phyloP scores from a whole-genome alignment of 1,140 invertebrate species.

The Glossosoma conforme region DNA sequence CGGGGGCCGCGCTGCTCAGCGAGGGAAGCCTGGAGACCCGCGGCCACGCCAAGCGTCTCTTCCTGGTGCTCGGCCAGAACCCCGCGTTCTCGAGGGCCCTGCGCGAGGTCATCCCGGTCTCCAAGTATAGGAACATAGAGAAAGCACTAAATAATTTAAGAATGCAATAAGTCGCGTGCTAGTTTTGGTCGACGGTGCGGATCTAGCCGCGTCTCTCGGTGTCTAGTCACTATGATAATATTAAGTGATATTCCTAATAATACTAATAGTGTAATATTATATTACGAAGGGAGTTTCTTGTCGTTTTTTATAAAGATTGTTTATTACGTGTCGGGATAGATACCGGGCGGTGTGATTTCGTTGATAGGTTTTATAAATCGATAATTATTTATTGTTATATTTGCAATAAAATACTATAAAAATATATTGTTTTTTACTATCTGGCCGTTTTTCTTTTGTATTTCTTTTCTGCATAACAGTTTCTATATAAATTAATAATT shows the following conservation, averaged over 20 bases:
- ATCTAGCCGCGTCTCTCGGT: neutral
- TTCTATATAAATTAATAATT: too few species aligned
- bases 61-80: slow-evolving; percentile 57
- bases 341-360: slow-evolving; percentile 9
- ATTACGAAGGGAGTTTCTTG: neutral
- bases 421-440: neutral
- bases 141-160: slow-evolving; percentile 50
- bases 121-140: slow-evolving; percentile 61
- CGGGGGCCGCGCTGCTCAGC: slow-evolving; percentile 74
- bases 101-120: slow-evolving; percentile 59
- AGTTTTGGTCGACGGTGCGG: neutral
- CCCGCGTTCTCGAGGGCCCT: slow-evolving; percentile 59
- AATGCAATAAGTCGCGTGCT: slow-evolving; percentile 13
- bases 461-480: too few species aligned
- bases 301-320: neutral
- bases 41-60: slow-evolving; percentile 62
- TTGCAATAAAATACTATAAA: slow-evolving; percentile 14
- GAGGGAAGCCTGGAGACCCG: slow-evolving; percentile 86
- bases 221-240: neutral
- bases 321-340: neutral
- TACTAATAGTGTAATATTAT: neutral
- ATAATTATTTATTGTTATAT: slow-evolving; percentile 23
- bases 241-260: neutral
- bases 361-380: slow-evolving; percentile 19
- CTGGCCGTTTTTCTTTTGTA: too few species aligned